Evolutionary conservation across 2,888 invertebrate genomes (phyloP).

Genomic region (Drosophila villosipedis): DNA sequence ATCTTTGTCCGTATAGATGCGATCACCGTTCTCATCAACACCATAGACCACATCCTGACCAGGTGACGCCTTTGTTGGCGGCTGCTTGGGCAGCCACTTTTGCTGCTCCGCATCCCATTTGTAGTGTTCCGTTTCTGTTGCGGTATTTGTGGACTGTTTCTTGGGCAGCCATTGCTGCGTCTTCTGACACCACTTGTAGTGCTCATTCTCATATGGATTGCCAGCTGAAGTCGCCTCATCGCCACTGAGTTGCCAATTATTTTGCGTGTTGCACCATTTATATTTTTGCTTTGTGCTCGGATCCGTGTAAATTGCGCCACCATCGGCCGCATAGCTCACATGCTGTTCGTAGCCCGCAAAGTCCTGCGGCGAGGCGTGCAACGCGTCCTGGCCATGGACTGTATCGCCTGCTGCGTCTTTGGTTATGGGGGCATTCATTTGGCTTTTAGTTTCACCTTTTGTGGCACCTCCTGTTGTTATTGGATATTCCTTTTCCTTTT

Average conservation of each 20-base stretch:
- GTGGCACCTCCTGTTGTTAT: constrained; percentile 5
- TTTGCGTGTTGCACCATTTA: constrained; percentile 87
- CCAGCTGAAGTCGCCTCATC: constrained; percentile 83
- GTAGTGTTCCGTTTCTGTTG: constrained; percentile 86
- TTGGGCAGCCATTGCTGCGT: constrained; percentile 86
- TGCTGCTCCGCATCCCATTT: constrained; percentile 88
- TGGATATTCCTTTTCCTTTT: constrained; percentile 13
- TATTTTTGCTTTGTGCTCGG: constrained; percentile 89
- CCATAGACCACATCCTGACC: constrained; percentile 86
- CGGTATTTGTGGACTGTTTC: constrained; percentile 36
- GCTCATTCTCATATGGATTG: constrained; percentile 84
- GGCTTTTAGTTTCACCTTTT: constrained; percentile 26
- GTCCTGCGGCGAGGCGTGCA: constrained; percentile 52
- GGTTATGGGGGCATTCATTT: not conserved
- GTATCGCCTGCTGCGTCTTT: constrained; percentile 29
- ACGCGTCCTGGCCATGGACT: constrained; percentile 15
- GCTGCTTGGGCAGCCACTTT: constrained; percentile 86
- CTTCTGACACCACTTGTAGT: constrained; percentile 83
- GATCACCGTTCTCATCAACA: constrained; percentile 92
- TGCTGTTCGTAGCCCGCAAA: constrained; percentile 86
- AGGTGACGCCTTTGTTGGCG: constrained; percentile 29
- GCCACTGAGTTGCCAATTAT: constrained; percentile 85
- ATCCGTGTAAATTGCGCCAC: constrained; percentile 91
- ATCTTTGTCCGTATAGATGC: constrained; percentile 93
- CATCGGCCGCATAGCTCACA: constrained; percentile 89